Evolutionary conservation across 2,113 vertebrate species (phyloP).

Genomic region (Tupaia chinensis): DNA sequence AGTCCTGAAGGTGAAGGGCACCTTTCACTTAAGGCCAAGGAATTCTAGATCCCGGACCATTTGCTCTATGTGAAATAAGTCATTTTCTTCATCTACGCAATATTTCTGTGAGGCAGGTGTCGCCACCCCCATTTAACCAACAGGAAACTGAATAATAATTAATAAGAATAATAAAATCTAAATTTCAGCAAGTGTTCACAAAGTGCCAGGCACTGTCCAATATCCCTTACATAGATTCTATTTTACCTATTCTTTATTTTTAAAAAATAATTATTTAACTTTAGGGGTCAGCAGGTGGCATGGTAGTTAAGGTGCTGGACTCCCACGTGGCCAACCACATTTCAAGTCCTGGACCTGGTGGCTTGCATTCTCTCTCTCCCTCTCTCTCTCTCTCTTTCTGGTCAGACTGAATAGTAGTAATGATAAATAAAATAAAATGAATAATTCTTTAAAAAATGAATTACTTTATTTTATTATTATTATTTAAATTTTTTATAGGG

Average conservation of each 20-base stretch:
- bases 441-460: no score
- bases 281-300: no score
- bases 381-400: no score
- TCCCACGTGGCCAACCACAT: no score
- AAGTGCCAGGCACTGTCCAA: background rate
- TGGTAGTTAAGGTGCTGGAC: no score
- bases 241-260: background rate
- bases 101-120: background rate
- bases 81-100: background rate
- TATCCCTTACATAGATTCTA: background rate
- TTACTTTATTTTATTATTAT: no score
- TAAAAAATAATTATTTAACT: no score
- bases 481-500: no score
- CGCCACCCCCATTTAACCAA: background rate
- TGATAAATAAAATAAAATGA: no score
- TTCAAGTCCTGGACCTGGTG: no score
- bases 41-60: background rate
- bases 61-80: background rate
- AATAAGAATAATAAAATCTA: background rate
- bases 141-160: background rate
- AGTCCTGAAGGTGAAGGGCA: background rate
- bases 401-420: no score
- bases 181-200: background rate
- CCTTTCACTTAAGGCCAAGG: background rate
- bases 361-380: no score